These are phyloP conservation scores for Synanthedon tipuliformis DNA, from an alignment of 2,888 invertebrate genomes.

Conservation along the genomic window DNA sequence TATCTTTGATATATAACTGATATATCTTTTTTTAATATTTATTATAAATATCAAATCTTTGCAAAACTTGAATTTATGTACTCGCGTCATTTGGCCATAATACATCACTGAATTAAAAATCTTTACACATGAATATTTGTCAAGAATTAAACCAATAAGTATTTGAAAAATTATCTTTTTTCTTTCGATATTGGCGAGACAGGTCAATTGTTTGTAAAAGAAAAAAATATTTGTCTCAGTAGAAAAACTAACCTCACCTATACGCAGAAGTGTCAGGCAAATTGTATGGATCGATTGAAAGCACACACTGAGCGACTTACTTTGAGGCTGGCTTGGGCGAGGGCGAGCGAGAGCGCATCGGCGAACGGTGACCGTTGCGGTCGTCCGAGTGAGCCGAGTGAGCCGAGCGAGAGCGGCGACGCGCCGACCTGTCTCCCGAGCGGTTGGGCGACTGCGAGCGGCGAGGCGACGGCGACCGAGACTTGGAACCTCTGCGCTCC, in stretches of 20 bases:
- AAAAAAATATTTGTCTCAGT: not conserved
- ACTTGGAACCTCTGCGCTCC: constrained; percentile 52
- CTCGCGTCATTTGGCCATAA: too few species aligned
- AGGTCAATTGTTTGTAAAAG: too few species aligned
- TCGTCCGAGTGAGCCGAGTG: constrained; percentile 9
- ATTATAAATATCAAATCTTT: too few species aligned
- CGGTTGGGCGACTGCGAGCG: constrained; percentile 39
- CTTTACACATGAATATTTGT: too few species aligned
- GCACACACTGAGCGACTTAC: constrained; percentile 41
- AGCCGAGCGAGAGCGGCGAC: constrained; percentile 22
- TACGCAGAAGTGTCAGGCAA: constrained; percentile 27
- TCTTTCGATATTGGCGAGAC: too few species aligned
- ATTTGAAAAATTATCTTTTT: too few species aligned
- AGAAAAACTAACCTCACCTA: constrained; percentile 25
- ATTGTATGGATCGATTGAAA: constrained; percentile 21
- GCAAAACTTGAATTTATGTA: too few species aligned
- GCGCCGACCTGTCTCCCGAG: constrained; percentile 28
- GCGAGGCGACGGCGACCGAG: constrained; percentile 5
- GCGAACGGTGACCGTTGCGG: constrained; percentile 18
- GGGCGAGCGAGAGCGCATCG: constrained; percentile 57
- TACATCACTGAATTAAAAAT: too few species aligned
- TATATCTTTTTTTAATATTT: too few species aligned
- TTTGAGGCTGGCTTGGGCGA: constrained; percentile 49
- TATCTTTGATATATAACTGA: too few species aligned
- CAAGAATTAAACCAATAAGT: too few species aligned